Conservation (phyloP, 2,888 invertebrate genomes). For the Hypena proboscidalis region DNA sequence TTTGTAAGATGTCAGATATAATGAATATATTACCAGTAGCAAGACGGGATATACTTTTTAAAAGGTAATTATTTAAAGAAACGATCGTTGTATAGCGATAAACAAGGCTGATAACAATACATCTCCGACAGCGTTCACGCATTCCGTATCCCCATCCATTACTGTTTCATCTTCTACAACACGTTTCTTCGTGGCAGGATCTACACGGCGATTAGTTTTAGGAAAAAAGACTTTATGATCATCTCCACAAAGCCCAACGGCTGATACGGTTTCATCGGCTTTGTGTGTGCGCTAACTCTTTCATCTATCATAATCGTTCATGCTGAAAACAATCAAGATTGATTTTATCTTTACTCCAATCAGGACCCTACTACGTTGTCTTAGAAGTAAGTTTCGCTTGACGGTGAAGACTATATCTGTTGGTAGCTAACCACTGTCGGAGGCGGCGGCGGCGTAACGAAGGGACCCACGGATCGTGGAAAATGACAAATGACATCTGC, state of each 20-base stretch:
- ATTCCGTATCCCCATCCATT: slow-evolving; percentile 83
- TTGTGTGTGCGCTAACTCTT: slow-evolving; percentile 84
- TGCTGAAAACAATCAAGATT: slow-evolving; percentile 86
- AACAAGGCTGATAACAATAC: slow-evolving; percentile 83
- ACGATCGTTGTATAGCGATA: slow-evolving; percentile 81
- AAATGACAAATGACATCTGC: slow-evolving; percentile 89
- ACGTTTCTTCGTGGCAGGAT: slow-evolving; percentile 71
- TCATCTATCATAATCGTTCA: slow-evolving; percentile 86
- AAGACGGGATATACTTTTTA: slow-evolving; percentile 74
- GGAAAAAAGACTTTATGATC: slow-evolving; percentile 58
- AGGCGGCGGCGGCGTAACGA: slow-evolving; percentile 84
- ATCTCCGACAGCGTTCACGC: slow-evolving; percentile 83
- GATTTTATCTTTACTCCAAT: slow-evolving; percentile 60
- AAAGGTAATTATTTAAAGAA: slow-evolving; percentile 83
- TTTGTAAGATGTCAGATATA: slow-evolving; percentile 81
- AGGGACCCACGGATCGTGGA: slow-evolving; percentile 84
- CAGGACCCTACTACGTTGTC: slow-evolving; percentile 39
- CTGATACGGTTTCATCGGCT: slow-evolving; percentile 54
- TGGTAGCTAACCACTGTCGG: slow-evolving; percentile 76
- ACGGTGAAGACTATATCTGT: slow-evolving; percentile 62
- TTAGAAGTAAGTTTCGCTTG: slow-evolving; percentile 52
- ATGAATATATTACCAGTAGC: slow-evolving; percentile 85
- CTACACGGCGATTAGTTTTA: slow-evolving; percentile 40
- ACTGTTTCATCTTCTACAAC: slow-evolving; percentile 84
- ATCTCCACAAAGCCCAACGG: slow-evolving; percentile 56